A percentile compares a stretch with the other conserved stretches of the same genome.
Conservation (phyloP, 2,113 vertebrate genomes). For the Formicarius rufipectus region DNA sequence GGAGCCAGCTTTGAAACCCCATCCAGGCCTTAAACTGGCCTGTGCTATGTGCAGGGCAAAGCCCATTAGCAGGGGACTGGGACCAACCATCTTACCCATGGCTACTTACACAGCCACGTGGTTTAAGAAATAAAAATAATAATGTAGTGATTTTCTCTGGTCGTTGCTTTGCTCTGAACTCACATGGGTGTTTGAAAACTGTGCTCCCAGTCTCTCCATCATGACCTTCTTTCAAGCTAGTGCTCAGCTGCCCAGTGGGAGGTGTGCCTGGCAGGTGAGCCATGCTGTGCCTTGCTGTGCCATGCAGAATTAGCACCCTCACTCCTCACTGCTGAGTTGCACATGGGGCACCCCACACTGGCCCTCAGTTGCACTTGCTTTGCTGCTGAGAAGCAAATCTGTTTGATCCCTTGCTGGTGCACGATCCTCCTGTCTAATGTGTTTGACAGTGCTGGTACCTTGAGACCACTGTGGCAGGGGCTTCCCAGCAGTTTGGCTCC, state of each 20-base stretch:
- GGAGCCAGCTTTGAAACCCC: background rate
- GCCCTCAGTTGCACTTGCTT: background rate
- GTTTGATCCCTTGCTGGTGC: background rate
- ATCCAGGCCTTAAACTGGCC: background rate
- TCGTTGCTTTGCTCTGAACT: background rate
- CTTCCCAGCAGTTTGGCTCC: slow-evolving; percentile 20
- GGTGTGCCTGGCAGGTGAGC: background rate
- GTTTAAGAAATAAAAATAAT: background rate
- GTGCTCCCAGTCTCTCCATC: background rate
- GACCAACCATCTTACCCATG: background rate
- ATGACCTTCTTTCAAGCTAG: background rate
- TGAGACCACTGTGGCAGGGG: background rate
- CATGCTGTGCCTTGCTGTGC: background rate
- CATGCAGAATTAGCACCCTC: fast-evolving
- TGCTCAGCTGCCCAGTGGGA: background rate
- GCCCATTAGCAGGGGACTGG: background rate
- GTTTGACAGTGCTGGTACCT: background rate
- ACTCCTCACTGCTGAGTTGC: background rate
- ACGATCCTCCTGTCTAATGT: fast-evolving
- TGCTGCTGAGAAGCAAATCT: background rate
- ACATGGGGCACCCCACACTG: background rate
- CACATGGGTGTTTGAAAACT: background rate
- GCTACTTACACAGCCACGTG: fast-evolving
- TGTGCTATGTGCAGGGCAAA: background rate
- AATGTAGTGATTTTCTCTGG: background rate